A percentile compares a stretch with the other conserved stretches of the same genome.
Conservation (phyloP, 2,113 vertebrate species). For the Rhea americana region DNA sequence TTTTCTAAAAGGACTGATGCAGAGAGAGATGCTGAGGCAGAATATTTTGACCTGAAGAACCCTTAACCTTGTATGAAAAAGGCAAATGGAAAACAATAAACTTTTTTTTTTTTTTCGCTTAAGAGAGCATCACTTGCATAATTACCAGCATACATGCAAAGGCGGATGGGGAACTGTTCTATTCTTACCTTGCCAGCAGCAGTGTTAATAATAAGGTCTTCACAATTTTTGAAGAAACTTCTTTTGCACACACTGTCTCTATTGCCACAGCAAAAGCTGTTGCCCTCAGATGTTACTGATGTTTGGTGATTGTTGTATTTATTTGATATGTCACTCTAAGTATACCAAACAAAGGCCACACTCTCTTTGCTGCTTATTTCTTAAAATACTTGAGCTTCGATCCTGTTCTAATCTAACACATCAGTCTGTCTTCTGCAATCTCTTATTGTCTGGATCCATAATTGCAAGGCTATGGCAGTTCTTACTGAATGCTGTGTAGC, state of each 20-base stretch:
- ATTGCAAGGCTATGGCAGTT: not conserved
- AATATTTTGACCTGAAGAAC: slow-evolving; percentile 78
- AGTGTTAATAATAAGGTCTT: slow-evolving; percentile 44
- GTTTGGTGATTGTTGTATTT: not conserved
- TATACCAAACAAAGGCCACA: slow-evolving; percentile 3
- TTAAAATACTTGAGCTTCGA: slow-evolving; percentile 13
- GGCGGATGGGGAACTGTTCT: slow-evolving; percentile 36
- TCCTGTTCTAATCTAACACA: slow-evolving; percentile 1
- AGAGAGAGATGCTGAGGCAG: slow-evolving; percentile 77
- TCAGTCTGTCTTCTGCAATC: not conserved
- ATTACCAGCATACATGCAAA: slow-evolving; percentile 17
- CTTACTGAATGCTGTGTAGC: not conserved
- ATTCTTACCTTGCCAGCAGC: slow-evolving; percentile 72
- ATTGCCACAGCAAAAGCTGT: slow-evolving; percentile 1
- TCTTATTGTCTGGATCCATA: not conserved
- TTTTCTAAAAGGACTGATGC: slow-evolving; percentile 81
- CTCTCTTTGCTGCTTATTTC: not conserved
- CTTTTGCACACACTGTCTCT: not conserved
- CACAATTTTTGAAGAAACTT: slow-evolving; percentile 42
- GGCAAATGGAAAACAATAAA: slow-evolving; percentile 75
- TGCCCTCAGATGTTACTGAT: slow-evolving; percentile 15
- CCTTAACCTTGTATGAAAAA: slow-evolving; percentile 80
- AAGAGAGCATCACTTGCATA: slow-evolving; percentile 67
- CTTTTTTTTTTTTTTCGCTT: slow-evolving; percentile 38
- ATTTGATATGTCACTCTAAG: not conserved